Conservation (phyloP, 2,797 vertebrate species). For the Alfaro cultratus region DNA sequence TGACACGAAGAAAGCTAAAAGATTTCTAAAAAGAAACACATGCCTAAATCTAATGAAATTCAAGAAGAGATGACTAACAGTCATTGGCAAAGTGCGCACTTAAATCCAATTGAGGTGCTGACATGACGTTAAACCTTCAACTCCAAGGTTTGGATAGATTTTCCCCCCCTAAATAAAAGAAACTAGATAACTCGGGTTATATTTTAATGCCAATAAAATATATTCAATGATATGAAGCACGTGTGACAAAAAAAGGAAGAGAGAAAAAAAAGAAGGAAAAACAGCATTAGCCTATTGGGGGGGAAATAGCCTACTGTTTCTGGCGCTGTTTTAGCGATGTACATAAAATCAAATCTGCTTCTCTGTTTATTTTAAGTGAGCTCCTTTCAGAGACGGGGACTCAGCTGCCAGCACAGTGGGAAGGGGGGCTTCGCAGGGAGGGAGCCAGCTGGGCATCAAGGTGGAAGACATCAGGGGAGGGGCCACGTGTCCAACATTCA, state of each 20-base stretch:
- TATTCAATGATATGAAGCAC: not conserved
- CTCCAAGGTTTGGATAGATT: too few species aligned
- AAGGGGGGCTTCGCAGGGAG: constrained; percentile 28
- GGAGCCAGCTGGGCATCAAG: constrained; percentile 45
- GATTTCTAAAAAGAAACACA: not conserved
- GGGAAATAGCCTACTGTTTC: not conserved
- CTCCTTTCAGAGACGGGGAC: constrained; percentile 53
- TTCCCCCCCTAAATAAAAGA: too few species aligned
- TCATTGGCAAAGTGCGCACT: not conserved
- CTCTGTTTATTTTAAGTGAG: not conserved
- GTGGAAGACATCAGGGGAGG: constrained; percentile 37
- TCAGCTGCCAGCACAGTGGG: constrained; percentile 28
- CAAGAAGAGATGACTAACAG: not conserved
- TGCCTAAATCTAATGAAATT: not conserved
- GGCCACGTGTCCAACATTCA: constrained; percentile 2
- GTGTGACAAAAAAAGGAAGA: not conserved
- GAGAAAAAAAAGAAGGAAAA: not conserved
- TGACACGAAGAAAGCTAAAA: not conserved
- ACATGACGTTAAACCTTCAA: not conserved
- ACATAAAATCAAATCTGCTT: not conserved
- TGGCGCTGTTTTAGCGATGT: not conserved
- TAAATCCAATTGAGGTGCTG: not conserved
- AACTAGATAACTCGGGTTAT: not conserved
- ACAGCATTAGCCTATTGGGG: not conserved
- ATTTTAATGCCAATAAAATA: not conserved